Base-by-base conservation (phyloP, 2,888 invertebrate species). In the Polia nebulosa region DNA sequence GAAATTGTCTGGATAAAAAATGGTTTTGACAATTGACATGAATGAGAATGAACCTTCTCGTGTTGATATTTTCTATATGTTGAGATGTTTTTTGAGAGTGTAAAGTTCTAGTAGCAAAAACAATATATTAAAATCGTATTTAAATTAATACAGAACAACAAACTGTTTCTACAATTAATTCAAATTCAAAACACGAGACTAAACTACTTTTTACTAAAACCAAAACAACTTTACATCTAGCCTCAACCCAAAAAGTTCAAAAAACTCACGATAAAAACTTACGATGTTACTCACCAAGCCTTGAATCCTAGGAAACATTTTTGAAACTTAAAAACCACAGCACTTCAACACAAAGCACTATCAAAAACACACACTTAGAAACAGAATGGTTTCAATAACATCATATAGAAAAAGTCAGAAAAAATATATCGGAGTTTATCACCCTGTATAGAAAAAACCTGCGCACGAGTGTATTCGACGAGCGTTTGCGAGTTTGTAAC, bases 221-320 rank as follows among this genome's bases (percentile, higher is more conserved):
- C 8, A 27, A 29, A 49, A 58, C 11, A 27, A 34, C 36, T 32
- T 36, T 58, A 34, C 29, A 41, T 13, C 9, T 34, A 49, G 22
- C 27, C 17, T 34, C 34, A 51, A 65, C 34, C 22, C 7, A 52
- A 69, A 68, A 64, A 41, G 17, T 55, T 56, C 36, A 27, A 36
- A n/a, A n/a, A n/a, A n/a, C n/a, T n/a, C n/a, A n/a, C n/a, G n/a
- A n/a, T n/a, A 44, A 57, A 51, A 56, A 70, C 57, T 61, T 64
- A 70, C 59, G 34, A 73, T 44, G 39, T 44, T 70, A 92, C 95
- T 92, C 78, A 95, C 95, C 95, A 95, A 86, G 87, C 95, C 95
- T 81, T 95, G 95, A 81, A 95, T 94, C 92, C 94, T 92, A 49
- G 95, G 95, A 89, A 95, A 95, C 95, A 95, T 95, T 79, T 79